phyloP scores from a whole-genome alignment of 2,888 invertebrate species.

The Trachelus stipa region DNA sequence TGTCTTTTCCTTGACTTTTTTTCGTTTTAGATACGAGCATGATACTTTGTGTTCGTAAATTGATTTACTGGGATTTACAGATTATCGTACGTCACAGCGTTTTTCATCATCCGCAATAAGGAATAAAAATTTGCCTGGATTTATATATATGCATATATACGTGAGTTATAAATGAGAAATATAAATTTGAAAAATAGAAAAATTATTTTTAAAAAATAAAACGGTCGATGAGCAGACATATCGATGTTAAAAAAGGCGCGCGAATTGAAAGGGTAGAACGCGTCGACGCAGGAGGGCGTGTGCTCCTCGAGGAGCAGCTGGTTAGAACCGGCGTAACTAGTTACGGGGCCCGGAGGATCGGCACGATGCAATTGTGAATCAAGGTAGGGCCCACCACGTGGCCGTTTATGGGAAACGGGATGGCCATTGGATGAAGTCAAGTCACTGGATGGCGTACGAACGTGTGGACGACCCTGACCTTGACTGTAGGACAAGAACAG shows the following conservation, averaged over 20 bases:
- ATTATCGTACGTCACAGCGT: neutral
- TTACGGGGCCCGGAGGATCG: neutral
- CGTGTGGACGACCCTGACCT: slow-evolving; percentile 52
- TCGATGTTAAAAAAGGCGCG: neutral
- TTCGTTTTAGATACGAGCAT: neutral
- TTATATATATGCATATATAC: neutral
- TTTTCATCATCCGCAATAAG: neutral
- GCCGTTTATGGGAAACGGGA: slow-evolving; percentile 49
- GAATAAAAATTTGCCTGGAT: neutral
- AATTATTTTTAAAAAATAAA: neutral
- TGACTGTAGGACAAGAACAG: slow-evolving; percentile 49
- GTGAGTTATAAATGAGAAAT: neutral
- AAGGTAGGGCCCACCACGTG: slow-evolving; percentile 35
- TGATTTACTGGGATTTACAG: neutral
- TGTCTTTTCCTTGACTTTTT: neutral
- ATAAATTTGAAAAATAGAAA: neutral
- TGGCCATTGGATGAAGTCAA: slow-evolving; percentile 31
- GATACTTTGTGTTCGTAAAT: neutral
- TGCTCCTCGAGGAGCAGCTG: neutral
- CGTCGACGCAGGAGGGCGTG: neutral
- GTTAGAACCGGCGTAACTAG: slow-evolving; percentile 22
- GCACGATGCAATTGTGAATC: slow-evolving; percentile 9
- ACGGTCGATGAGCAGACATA: neutral
- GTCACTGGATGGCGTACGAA: slow-evolving; percentile 33
- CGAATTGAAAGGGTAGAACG: neutral